These are phyloP conservation scores for Halcyon senegalensis DNA, from an alignment of 2,113 vertebrate species.

Conservation along the genomic window DNA sequence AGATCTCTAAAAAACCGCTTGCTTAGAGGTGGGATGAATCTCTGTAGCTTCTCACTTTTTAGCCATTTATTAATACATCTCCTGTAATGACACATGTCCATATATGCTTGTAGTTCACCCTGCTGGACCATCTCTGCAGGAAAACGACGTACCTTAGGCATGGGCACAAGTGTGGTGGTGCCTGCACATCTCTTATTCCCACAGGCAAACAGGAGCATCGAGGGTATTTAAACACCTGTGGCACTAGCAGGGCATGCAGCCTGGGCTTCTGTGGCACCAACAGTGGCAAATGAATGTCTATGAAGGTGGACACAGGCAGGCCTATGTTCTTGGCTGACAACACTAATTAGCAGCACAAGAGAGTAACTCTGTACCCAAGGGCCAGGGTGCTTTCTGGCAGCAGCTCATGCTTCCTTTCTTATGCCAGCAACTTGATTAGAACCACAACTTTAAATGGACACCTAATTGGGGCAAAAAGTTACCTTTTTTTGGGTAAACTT, in stretches of 20 bases:
- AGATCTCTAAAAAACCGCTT: not conserved
- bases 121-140: not conserved
- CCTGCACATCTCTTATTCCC: not conserved
- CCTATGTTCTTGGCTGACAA: not conserved
- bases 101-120: not conserved
- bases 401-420: not conserved
- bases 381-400: not conserved
- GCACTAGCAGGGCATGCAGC: not conserved
- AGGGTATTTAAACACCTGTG: not conserved
- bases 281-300: not conserved
- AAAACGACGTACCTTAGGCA: not conserved
- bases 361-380: not conserved
- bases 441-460: not conserved
- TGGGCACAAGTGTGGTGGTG: rapidly evolving
- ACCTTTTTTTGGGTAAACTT: not conserved
- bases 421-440: not conserved
- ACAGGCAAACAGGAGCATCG: not conserved
- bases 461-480: not conserved
- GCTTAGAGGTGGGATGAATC: not conserved
- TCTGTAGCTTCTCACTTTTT: not conserved
- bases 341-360: not conserved
- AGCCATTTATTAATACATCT: not conserved
- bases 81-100: not conserved
- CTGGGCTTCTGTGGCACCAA: not conserved
- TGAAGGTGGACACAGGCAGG: not conserved